Percentiles rank a stretch among this genome's conserved stretches.
Evolutionary conservation across 1,140 invertebrate genomes (phyloP).

Genomic region (Brevipalpus yothersi): DNA sequence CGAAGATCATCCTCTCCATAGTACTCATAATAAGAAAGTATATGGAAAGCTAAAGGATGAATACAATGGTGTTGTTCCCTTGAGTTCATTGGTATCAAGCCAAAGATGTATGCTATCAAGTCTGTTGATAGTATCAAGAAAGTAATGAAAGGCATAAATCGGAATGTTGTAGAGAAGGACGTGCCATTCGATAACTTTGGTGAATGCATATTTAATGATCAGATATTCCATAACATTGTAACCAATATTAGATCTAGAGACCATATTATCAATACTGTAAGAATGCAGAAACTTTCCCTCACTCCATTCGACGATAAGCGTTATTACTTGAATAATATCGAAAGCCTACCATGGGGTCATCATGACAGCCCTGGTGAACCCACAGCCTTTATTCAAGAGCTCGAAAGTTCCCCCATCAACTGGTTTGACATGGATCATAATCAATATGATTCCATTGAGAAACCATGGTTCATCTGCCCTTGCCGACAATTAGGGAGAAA

Average conservation of each 20-base stretch:
- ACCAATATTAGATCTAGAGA: not conserved
- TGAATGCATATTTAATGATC: not conserved
- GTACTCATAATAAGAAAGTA: constrained; percentile 23
- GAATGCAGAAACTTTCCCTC: no score
- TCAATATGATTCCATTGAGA: no score
- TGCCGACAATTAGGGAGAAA: no score
- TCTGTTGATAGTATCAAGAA: not conserved
- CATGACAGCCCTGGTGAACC: no score
- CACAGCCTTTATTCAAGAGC: no score
- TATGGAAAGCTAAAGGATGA: constrained; percentile 27
- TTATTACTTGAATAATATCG: no score
- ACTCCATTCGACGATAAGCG: no score
- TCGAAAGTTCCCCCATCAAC: no score
- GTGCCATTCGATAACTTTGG: not conserved
- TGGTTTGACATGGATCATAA: no score
- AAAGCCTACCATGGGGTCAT: no score
- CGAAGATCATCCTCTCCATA: constrained; percentile 2
- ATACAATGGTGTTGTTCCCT: constrained; percentile 18
- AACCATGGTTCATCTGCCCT: no score
- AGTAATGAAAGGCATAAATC: not conserved
- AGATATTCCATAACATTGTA: not conserved
- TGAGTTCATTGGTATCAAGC: constrained; percentile 20
- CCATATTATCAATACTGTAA: not conserved
- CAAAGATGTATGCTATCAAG: constrained; percentile 16
- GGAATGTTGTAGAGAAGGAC: not conserved